phyloP scores from a whole-genome alignment of 1,140 invertebrate species.

The Hyphantria cunea region DNA sequence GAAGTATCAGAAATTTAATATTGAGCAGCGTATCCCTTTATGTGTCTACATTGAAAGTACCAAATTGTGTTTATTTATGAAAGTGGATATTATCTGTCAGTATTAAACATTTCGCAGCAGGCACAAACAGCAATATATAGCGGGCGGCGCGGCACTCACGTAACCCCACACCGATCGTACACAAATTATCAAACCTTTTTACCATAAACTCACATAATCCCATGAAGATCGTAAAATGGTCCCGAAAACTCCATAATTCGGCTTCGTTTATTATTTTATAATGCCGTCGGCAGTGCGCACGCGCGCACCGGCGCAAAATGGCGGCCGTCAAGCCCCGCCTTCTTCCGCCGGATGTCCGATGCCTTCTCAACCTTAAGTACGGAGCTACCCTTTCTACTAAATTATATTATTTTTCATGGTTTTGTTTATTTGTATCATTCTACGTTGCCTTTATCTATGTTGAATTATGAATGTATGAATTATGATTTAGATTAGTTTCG shows the following conservation, averaged over 20 bases:
- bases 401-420: conserved; percentile 19
- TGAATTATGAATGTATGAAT: too few relatives aligned
- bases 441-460: not conserved
- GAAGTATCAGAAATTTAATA: too few relatives aligned
- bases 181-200: conserved; percentile 1
- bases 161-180: too few relatives aligned
- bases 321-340: conserved; percentile 58
- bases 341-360: conserved; percentile 69
- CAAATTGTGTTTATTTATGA: too few relatives aligned
- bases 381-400: conserved; percentile 40
- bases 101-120: too few relatives aligned
- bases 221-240: conserved; percentile 12
- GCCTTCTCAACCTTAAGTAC: conserved; percentile 34
- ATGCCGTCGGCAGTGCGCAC: conserved; percentile 41
- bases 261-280: conserved; percentile 32
- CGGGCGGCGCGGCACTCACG: too few relatives aligned
- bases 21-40: too few relatives aligned
- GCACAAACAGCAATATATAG: too few relatives aligned
- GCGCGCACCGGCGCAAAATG: conserved; percentile 59
- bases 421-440: not conserved
- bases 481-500: too few relatives aligned
- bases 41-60: too few relatives aligned
- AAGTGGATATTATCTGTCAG: too few relatives aligned
- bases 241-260: conserved; percentile 10
- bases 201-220: conserved; percentile 9